Percentiles rank a stretch among this genome's conserved stretches.
phyloP scores from a whole-genome alignment of 2,113 vertebrate species.

The Carassius auratus region DNA sequence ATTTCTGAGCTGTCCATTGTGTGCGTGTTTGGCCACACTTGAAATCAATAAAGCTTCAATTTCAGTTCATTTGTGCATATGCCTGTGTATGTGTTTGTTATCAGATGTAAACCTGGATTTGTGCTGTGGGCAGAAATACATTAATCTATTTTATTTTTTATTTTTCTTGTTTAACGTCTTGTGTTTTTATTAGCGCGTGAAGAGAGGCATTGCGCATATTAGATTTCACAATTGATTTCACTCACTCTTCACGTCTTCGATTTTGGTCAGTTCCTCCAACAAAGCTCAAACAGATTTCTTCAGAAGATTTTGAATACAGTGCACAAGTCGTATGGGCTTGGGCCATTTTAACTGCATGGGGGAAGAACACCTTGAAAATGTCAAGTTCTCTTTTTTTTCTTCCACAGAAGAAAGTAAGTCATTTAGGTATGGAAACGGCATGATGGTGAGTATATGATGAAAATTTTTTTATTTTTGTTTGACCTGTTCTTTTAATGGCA shows the following conservation, averaged over 20 bases:
- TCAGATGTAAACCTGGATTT: not conserved
- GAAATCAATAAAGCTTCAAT: not conserved
- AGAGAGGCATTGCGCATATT: not conserved
- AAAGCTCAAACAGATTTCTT: not conserved
- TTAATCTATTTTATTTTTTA: not conserved
- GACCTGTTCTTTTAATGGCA: not conserved
- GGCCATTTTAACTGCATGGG: no score
- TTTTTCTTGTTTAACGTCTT: not conserved
- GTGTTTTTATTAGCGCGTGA: not conserved
- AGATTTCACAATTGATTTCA: no score
- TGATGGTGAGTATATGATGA: not conserved
- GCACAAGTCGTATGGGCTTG: no score
- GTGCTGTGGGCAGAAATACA: not conserved
- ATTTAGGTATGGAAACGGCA: not conserved
- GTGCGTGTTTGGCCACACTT: not conserved
- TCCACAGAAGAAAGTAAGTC: not conserved
- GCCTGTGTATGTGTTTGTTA: conserved; percentile 8
- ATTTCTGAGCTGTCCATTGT: conserved; percentile 11
- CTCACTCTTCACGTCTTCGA: no score
- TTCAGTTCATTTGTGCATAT: not conserved
- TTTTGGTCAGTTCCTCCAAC: not conserved
- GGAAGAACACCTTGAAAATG: not conserved
- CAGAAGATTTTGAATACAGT: not conserved
- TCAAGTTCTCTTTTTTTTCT: not conserved
- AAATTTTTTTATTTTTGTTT: not conserved